Base-by-base conservation (phyloP, 2,113 vertebrate species). In the Pseudorectes ferrugineus region DNA sequence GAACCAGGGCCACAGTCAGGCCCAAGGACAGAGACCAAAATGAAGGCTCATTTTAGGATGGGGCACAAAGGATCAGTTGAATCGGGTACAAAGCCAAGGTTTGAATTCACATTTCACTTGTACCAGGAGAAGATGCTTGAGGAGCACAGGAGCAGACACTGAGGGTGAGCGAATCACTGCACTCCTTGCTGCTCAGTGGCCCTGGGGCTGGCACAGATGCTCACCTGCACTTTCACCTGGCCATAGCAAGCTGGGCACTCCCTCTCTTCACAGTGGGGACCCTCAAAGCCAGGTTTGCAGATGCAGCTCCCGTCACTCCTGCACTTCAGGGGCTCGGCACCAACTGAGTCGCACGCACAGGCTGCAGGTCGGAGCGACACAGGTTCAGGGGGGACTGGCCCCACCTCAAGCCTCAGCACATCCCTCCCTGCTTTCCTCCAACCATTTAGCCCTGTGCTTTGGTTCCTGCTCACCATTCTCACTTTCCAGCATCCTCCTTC, bases 241-340 rank as follows among this genome's bases (percentile, higher is more conserved):
- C 76, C n/a, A 20, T 99, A 99, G 92, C 99, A 99, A 75, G 97
- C 90, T 0, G 99, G 99, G 77, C 99, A 99, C 63, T 73, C 82
- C 5, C 96, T 95, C 0, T 89, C 97, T 16, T 98, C 98, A 51
- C 99, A 99, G 95, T 17, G 97, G 48, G 89, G 95, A 20, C 99
- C 99, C 36, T 98, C 97, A 5, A 98, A 98, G 31, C 98, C 99
- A 0, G 98, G 94, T 92, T 97, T 98, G 95, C 99, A 99, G 48
- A 95, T 83, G 92, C 99, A 99, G 94, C 96, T 98, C 26, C 99
- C 99, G 0, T 95, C 95, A 2, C 85, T 87, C 22, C 96, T 97
- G 28, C 99, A 99, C 45, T 91, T 97, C 9, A 68, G 22, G 4
- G 98, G 97, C 92, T 97, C 97, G 0, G 99, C 98, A 5, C 98